Percentiles rank a stretch among this genome's conserved stretches.
These are phyloP conservation scores for Clamator glandarius DNA, from an alignment of 2,797 vertebrate species.

Conservation along the genomic window DNA sequence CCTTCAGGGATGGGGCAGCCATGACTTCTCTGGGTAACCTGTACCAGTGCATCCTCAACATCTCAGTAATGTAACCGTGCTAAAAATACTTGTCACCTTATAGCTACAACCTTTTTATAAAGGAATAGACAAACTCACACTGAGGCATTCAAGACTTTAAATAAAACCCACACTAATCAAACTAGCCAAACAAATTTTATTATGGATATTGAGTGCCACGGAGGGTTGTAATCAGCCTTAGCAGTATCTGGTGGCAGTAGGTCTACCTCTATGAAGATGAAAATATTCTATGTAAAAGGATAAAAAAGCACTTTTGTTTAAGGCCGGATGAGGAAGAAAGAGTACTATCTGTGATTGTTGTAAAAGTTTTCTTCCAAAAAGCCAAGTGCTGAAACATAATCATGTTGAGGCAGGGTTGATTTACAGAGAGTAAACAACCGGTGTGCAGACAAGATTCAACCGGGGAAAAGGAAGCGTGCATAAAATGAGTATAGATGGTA, in stretches of 20 bases:
- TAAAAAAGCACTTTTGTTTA: not conserved
- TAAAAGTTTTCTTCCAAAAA: not conserved
- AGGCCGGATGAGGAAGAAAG: not conserved
- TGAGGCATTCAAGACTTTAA: not conserved
- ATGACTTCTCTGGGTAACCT: no score
- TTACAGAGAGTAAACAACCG: not conserved
- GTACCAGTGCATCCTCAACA: no score
- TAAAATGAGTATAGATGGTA: not conserved
- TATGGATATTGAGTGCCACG: rapidly evolving
- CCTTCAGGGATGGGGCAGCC: no score
- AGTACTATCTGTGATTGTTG: not conserved
- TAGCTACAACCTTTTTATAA: not conserved
- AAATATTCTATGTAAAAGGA: not conserved
- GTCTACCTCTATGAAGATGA: not conserved
- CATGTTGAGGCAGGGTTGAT: not conserved
- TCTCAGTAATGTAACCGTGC: not conserved
- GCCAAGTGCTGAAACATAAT: not conserved
- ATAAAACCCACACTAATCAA: not conserved
- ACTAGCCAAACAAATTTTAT: not conserved
- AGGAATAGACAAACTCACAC: not conserved
- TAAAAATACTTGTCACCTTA: not conserved
- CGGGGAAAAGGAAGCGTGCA: not conserved
- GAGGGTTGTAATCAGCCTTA: not conserved
- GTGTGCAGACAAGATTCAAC: not conserved
- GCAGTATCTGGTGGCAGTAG: not conserved